These are phyloP conservation scores for Betta splendens DNA, from an alignment of 2,797 vertebrate genomes.

Conservation along the genomic window DNA sequence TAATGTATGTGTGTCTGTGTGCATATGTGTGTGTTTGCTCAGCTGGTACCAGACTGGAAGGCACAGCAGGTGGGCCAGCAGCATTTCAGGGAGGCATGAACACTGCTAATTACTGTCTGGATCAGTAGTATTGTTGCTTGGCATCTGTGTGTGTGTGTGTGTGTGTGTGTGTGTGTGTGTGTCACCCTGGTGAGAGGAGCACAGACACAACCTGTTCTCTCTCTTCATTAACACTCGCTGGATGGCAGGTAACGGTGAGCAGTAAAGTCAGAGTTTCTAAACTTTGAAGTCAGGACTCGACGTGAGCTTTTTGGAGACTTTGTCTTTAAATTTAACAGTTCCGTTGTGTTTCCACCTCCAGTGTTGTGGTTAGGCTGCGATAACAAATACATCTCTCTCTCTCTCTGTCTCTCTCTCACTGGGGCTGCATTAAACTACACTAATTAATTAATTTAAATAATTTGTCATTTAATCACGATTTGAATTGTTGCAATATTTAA, in stretches of 20 bases:
- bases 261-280: slow-evolving; percentile 17
- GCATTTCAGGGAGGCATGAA: slow-evolving; percentile 61
- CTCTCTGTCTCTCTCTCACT: too few relatives aligned
- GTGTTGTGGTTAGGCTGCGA: neutral
- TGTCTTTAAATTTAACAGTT: slow-evolving; percentile 7
- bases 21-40: slow-evolving; percentile 16
- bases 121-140: slow-evolving; percentile 55
- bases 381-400: neutral
- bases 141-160: slow-evolving; percentile 35
- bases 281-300: slow-evolving; percentile 2
- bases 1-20: slow-evolving; percentile 26
- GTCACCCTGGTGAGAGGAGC: slow-evolving; percentile 45
- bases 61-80: slow-evolving; percentile 59
- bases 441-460: too few relatives aligned
- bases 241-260: slow-evolving; percentile 15
- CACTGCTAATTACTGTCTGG: slow-evolving; percentile 69
- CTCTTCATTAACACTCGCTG: slow-evolving; percentile 46
- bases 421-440: neutral
- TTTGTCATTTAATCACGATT: neutral
- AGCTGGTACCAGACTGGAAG: slow-evolving; percentile 46
- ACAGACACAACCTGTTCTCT: slow-evolving; percentile 43
- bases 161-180: slow-evolving; percentile 10
- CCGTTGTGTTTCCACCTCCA: neutral
- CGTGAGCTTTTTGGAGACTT: slow-evolving; percentile 5
- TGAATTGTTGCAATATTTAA: neutral